phyloP scores from a whole-genome alignment of 2,888 invertebrate species.

The Phengaris arion region DNA sequence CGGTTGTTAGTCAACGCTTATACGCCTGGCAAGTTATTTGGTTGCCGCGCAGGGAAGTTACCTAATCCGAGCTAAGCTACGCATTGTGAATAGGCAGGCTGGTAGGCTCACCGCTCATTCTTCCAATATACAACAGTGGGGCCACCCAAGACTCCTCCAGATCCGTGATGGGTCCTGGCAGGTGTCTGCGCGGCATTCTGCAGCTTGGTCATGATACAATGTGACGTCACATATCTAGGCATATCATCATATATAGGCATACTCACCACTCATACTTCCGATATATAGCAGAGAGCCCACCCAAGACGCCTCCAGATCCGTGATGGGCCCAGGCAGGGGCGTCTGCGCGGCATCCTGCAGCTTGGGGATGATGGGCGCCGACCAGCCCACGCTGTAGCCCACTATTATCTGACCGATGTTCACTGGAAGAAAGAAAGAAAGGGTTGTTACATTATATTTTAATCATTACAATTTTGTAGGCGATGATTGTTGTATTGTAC shows the following conservation, averaged over 20 bases:
- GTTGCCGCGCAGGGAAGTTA: too few relatives aligned
- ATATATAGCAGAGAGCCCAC: constrained; percentile 75
- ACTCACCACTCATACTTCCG: constrained; percentile 70
- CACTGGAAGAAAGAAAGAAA: constrained; percentile 49
- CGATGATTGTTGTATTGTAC: too few relatives aligned
- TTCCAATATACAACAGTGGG: constrained; percentile 73
- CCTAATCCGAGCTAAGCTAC: too few relatives aligned
- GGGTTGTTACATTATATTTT: not conserved
- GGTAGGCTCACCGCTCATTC: constrained; percentile 52
- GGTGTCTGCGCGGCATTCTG: constrained; percentile 57
- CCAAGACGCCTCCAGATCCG: constrained; percentile 70
- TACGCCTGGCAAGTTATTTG: too few relatives aligned
- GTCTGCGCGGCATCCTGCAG: constrained; percentile 57
- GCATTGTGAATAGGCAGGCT: too few relatives aligned
- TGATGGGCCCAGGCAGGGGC: constrained; percentile 56
- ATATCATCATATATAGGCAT: too few relatives aligned
- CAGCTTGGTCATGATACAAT: constrained; percentile 49
- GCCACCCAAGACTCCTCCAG: constrained; percentile 77
- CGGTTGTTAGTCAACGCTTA: too few relatives aligned
- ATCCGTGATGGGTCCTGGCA: constrained; percentile 52
- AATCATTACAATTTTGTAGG: too few relatives aligned
- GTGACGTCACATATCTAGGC: not conserved
- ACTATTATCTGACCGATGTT: constrained; percentile 69
- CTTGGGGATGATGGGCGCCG: constrained; percentile 75
- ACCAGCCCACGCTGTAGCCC: constrained; percentile 77